Conservation (phyloP, 1,140 invertebrate species). For the Euwallacea similis region DNA sequence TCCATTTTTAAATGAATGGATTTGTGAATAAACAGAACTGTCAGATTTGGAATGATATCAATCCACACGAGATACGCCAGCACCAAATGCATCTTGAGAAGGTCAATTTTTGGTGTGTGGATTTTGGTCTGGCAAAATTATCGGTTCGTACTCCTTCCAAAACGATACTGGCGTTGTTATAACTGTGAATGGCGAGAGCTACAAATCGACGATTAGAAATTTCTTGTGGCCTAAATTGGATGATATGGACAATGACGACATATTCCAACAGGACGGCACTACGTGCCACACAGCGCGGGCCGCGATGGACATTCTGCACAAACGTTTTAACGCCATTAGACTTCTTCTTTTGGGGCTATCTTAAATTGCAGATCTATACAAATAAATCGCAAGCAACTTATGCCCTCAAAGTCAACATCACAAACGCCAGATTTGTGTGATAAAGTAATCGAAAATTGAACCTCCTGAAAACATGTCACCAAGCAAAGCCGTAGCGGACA, state of each 20-base stretch:
- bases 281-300: neutral
- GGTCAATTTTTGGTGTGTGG: neutral
- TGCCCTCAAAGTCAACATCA: constrained; percentile 6
- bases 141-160: neutral
- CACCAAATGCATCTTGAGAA: neutral
- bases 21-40: too few relatives aligned
- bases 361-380: constrained; percentile 5
- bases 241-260: constrained; percentile 1
- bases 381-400: constrained; percentile 4
- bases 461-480: neutral
- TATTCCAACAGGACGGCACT: neutral
- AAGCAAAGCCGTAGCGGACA: constrained; percentile 6
- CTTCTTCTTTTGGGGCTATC: constrained; percentile 2
- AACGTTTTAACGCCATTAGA: constrained; percentile 1
- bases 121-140: neutral
- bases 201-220: neutral
- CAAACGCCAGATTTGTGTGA: neutral
- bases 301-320: neutral
- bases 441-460: constrained; percentile 5
- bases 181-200: neutral
- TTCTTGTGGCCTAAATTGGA: neutral
- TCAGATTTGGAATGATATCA: too few relatives aligned
- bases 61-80: neutral
- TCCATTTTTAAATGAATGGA: neutral
- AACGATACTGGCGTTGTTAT: neutral